These are phyloP conservation scores for Microtus pennsylvanicus DNA, from an alignment of 2,113 vertebrate genomes.

Conservation along the genomic window DNA sequence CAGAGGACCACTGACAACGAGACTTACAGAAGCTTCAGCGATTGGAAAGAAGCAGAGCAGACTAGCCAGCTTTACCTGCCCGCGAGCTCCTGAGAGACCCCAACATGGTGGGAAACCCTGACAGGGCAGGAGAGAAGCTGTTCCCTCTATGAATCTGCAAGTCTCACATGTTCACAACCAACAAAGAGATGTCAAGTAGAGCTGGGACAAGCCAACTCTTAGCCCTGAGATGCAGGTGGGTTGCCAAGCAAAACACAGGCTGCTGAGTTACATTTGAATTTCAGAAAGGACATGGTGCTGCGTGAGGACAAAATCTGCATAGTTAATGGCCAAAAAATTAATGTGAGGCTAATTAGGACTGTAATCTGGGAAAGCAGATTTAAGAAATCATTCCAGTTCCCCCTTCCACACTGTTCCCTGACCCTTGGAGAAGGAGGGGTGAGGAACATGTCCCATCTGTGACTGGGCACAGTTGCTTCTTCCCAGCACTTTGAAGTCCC, in stretches of 20 bases:
- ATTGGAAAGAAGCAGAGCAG: not conserved
- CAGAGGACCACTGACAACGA: not conserved
- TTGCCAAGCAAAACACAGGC: not conserved
- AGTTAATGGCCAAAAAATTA: not conserved
- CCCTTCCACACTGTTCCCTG: not conserved
- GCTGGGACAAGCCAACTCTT: not conserved
- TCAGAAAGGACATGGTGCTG: not conserved
- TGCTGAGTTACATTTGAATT: not conserved
- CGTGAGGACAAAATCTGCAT: slow-evolving; percentile 8
- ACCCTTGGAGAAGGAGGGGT: not conserved
- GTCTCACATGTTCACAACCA: not conserved
- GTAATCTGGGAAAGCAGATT: not conserved
- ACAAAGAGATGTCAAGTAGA: not conserved
- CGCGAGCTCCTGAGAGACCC: not conserved
- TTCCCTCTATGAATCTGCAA: not conserved
- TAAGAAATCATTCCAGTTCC: not conserved
- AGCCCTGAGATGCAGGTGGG: not conserved
- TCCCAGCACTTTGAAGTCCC: not conserved
- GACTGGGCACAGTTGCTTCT: not conserved
- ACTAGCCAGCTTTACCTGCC: not conserved
- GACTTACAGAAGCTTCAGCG: not conserved
- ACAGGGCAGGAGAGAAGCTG: not conserved
- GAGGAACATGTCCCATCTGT: not conserved
- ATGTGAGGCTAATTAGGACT: not conserved
- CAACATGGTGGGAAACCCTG: accelerated